Evolutionary conservation across 2,888 invertebrate genomes (phyloP).

Genomic region (Tridacna gigas): DNA sequence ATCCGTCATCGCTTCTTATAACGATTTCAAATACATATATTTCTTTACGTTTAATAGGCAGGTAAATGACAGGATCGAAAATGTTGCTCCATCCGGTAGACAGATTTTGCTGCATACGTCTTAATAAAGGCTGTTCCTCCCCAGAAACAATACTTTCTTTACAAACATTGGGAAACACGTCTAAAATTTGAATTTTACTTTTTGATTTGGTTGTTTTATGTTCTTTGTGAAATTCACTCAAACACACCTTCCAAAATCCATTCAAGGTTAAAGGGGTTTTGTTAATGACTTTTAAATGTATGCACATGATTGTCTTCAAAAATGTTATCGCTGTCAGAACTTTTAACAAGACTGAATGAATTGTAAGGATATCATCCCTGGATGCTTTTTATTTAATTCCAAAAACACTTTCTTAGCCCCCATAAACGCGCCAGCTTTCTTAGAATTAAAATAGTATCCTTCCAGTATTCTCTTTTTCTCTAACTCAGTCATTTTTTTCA

Average conservation of each 20-base stretch:
- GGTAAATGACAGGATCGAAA: constrained; percentile 35
- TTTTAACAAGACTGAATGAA: no score
- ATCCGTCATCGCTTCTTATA: no score
- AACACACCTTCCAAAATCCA: constrained; percentile 44
- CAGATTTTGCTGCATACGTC: constrained; percentile 41
- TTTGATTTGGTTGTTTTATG: not conserved
- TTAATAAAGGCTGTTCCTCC: constrained; percentile 42
- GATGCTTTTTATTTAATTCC: no score
- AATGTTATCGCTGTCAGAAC: constrained; percentile 17
- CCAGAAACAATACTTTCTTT: constrained; percentile 56
- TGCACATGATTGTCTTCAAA: constrained; percentile 27
- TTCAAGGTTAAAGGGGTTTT: constrained; percentile 6
- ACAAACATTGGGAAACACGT: constrained; percentile 50
- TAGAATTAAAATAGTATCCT: no score
- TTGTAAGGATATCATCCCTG: no score
- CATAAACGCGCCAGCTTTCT: no score
- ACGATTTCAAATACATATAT: constrained; percentile 44
- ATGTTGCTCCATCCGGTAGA: constrained; percentile 38
- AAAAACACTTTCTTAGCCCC: no score
- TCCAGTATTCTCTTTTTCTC: no score
- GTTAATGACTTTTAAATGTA: constrained; percentile 23
- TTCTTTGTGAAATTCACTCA: constrained; percentile 47
- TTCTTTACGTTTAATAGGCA: constrained; percentile 51
- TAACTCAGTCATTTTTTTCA: no score
- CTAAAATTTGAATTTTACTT: constrained; percentile 18